A percentile compares a stretch with the other conserved stretches of the same genome.
Conservation (phyloP, 2,888 invertebrate species). For the Tetanocera ferruginea region DNA sequence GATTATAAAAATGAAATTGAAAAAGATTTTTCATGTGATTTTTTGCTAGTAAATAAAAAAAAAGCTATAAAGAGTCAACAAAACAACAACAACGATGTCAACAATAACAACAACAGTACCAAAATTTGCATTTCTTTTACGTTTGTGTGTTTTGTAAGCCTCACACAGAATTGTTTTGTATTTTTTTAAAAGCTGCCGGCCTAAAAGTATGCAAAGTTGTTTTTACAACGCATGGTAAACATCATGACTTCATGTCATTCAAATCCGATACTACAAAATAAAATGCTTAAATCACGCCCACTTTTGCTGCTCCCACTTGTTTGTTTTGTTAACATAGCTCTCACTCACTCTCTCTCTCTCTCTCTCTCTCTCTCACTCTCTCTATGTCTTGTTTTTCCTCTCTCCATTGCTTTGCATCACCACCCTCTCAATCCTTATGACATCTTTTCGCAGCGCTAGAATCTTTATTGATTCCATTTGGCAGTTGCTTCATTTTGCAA, state of each 20-base stretch:
- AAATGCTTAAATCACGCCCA: background rate
- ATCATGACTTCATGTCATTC: constrained; percentile 5
- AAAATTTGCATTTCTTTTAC: background rate
- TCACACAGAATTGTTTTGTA: background rate
- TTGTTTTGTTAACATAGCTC: no score
- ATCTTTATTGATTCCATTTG: constrained; percentile 10
- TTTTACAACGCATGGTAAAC: constrained; percentile 17
- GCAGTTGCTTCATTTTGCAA: constrained; percentile 14
- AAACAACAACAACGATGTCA: no score
- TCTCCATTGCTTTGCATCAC: background rate
- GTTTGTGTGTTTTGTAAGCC: no score
- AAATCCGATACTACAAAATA: background rate
- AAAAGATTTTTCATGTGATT: background rate
- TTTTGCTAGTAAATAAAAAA: background rate
- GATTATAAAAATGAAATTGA: constrained; percentile 15
- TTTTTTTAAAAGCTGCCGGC: background rate
- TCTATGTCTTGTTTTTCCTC: background rate
- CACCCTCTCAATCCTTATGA: background rate
- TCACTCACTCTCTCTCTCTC: background rate
- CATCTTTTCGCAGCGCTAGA: no score
- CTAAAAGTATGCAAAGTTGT: constrained; percentile 21
- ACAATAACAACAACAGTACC: background rate
- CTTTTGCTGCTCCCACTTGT: no score
- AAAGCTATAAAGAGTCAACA: background rate
- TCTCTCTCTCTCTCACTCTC: background rate